Base-by-base conservation (phyloP, 2,888 invertebrate species). In the Lysandra bellargus region DNA sequence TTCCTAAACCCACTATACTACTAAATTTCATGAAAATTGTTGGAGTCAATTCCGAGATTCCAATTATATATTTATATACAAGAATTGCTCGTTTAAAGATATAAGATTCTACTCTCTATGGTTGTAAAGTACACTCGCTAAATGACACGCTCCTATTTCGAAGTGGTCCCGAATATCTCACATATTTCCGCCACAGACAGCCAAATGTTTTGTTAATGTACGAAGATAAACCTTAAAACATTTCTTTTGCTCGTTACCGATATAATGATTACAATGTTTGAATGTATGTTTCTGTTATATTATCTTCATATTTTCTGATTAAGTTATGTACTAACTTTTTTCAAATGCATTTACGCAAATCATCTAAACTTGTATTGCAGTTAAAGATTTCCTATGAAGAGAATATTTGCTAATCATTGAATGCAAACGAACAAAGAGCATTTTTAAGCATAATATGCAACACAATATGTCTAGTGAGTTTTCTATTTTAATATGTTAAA, bases 401-500 rank as follows among this genome's bases (percentile, higher is more conserved):
- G 44, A 44, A 4, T 53, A 53, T 14, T 53, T 53, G 3, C 14
- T 53, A 14, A 53, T 14, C 2, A 53, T 53, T 57, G 14, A 17
- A 57, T 17, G 4, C 57, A 17, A 57, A 17, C 17, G 17, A 57
- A 57, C 57, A 57, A 57, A 57, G 4, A 61, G 6, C 1, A 61
- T n/a, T 6, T 60, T n/a, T 60, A 60, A 6, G 5, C 17, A 60
- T n/a, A 30, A 23, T 64, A 30, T 64, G 7, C 7, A 23, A 23
- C 17, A 60, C 4, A 69, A 69, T 4, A 69, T 69, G 33, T 69
- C 69, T 69, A 33, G 33, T 12, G 2, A 69, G 33, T 37, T 69
- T 69, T 69, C 69, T 69, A 69, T 69, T 69, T 69, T 69, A 69
- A 69, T 69, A 69, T 69, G 69, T 69, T 69, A 69, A 69, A 69